Percentiles rank a stretch among this genome's conserved stretches.
Evolutionary conservation across 2,888 invertebrate species (phyloP).

Genomic region (Lepidocyrtinus sp.): DNA sequence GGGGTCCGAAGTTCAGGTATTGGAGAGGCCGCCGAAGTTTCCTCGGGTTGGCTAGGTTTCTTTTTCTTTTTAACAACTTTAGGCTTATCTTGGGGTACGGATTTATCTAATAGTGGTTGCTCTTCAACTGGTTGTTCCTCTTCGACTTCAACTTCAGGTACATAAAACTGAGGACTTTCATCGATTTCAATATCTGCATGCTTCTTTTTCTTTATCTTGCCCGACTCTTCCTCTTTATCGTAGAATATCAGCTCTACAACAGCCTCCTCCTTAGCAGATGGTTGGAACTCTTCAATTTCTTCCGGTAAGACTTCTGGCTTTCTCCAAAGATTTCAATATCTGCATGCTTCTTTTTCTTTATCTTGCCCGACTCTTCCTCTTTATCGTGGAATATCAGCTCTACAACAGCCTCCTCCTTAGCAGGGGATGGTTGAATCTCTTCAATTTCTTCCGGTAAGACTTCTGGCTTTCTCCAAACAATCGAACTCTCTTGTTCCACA

Average conservation of each 20-base stretch:
- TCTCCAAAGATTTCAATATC: neutral
- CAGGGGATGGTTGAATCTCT: no score
- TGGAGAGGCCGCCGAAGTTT: neutral
- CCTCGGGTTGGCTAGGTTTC: neutral
- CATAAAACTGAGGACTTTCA: neutral
- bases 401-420: neutral
- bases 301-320: no score
- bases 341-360: neutral
- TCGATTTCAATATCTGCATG: neutral
- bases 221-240: neutral
- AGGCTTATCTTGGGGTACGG: neutral
- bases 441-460: no score
- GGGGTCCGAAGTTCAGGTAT: neutral
- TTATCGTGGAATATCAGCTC: neutral
- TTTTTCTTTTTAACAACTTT: conserved; percentile 4
- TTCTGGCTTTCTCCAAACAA: neutral
- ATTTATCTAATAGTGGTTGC: neutral
- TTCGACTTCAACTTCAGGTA: neutral
- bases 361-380: neutral
- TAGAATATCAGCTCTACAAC: neutral
- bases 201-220: neutral
- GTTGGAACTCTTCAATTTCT: no score
- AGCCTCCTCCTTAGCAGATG: neutral
- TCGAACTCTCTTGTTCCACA: conserved; percentile 67
- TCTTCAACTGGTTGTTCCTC: neutral